phyloP scores from a whole-genome alignment of 2,888 invertebrate genomes.

The Eucera pruinosa region DNA sequence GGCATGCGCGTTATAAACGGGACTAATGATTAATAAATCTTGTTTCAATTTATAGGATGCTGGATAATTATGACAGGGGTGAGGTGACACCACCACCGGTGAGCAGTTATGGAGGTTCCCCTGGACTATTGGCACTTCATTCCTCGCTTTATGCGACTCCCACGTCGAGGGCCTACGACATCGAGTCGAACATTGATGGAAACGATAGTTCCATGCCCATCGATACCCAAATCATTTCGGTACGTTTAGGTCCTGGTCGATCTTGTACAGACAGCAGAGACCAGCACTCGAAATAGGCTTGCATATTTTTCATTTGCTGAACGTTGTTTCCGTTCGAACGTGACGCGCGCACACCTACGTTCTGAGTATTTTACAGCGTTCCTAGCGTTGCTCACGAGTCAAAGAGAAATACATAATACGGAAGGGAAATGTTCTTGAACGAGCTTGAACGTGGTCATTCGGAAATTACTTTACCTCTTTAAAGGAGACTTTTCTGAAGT shows the following conservation, averaged over 20 bases:
- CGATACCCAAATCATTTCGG: conserved; percentile 83
- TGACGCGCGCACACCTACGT: conserved; percentile 43
- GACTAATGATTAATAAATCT: conserved; percentile 41
- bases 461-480: background rate
- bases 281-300: conserved; percentile 32
- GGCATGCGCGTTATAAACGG: background rate
- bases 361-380: conserved; percentile 32
- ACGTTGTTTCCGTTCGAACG: conserved; percentile 32
- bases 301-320: conserved; percentile 40
- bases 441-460: background rate
- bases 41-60: conserved; percentile 80
- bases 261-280: conserved; percentile 1
- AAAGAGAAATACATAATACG: conserved; percentile 10
- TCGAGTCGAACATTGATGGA: conserved; percentile 82
- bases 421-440: background rate
- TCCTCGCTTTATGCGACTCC: conserved; percentile 82
- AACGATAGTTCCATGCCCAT: conserved; percentile 82
- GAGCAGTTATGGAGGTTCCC: conserved; percentile 81
- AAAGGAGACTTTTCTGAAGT: background rate
- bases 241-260: conserved; percentile 62
- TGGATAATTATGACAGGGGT: conserved; percentile 84
- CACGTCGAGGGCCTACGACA: conserved; percentile 80
- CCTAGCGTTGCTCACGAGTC: conserved; percentile 4
- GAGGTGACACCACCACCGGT: conserved; percentile 83
- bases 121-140: conserved; percentile 82